These are phyloP conservation scores for Odontocolon sp. DNA, from an alignment of 2,888 invertebrate species.

Conservation along the genomic window DNA sequence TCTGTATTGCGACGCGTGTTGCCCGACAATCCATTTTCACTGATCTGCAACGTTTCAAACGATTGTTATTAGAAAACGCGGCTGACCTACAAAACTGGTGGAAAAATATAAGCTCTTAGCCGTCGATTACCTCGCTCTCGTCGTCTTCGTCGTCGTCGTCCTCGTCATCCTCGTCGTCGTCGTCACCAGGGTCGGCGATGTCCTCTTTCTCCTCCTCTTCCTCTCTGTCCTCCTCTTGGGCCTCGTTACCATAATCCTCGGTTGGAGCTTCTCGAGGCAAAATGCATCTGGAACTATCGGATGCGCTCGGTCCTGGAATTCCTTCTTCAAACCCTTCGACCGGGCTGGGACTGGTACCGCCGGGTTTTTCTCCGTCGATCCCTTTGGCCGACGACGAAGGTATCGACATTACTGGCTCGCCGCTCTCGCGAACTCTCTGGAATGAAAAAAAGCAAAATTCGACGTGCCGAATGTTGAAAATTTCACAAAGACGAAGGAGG, in stretches of 20 bases:
- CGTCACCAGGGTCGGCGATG: slow-evolving; percentile 75
- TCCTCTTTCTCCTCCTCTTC: slow-evolving; percentile 74
- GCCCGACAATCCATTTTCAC: slow-evolving; percentile 74
- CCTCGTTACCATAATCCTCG: slow-evolving; percentile 75
- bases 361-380: slow-evolving; percentile 75
- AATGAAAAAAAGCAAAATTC: neutral
- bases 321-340: slow-evolving; percentile 75
- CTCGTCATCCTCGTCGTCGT: too few relatives aligned
- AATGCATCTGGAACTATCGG: slow-evolving; percentile 69
- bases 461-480: slow-evolving; percentile 49
- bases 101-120: neutral
- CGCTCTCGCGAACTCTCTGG: too few relatives aligned
- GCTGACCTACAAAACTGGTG: too few relatives aligned
- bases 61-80: neutral
- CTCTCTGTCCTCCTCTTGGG: slow-evolving; percentile 77
- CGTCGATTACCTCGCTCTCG: slow-evolving; percentile 72
- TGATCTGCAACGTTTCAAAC: slow-evolving; percentile 66
- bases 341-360: slow-evolving; percentile 78
- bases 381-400: slow-evolving; percentile 77
- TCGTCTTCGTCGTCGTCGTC: slow-evolving; percentile 77
- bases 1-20: slow-evolving; percentile 73
- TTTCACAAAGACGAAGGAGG: slow-evolving; percentile 49
- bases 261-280: slow-evolving; percentile 71
- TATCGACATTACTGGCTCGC: slow-evolving; percentile 76
- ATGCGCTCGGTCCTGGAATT: slow-evolving; percentile 76